Evolutionary conservation across 2,113 vertebrate genomes (phyloP).

Genomic region (Leptobrachium ailaonicum): DNA sequence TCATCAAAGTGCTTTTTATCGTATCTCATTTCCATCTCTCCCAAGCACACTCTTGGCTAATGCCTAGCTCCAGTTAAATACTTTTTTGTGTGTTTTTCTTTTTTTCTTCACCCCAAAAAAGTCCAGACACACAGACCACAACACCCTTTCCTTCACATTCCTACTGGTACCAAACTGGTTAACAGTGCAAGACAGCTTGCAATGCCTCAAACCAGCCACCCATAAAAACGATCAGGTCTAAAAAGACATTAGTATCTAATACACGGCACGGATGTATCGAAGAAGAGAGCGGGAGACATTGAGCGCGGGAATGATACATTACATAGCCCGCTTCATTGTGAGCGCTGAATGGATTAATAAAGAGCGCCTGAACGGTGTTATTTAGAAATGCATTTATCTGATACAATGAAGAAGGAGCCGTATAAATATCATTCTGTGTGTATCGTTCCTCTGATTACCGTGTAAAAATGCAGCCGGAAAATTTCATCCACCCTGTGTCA

Average conservation of each 20-base stretch:
- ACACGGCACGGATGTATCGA: not conserved
- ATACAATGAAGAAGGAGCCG: conserved; percentile 6
- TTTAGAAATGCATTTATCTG: conserved; percentile 24
- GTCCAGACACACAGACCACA: not conserved
- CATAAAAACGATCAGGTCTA: not conserved
- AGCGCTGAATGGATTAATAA: conserved; percentile 26
- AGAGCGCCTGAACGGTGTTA: conserved; percentile 16
- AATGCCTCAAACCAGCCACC: not conserved
- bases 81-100: too few species aligned
- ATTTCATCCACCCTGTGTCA: conserved; percentile 22
- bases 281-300: not conserved
- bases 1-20: too few species aligned
- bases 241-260: not conserved
- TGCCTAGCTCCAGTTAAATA: too few species aligned
- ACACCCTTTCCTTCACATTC: not conserved
- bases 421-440: conserved; percentile 14
- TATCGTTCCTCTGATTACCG: not conserved
- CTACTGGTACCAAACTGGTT: not conserved
- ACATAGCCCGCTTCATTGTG: conserved; percentile 15
- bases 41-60: too few species aligned
- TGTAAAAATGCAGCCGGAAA: conserved; percentile 6
- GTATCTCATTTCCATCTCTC: too few species aligned
- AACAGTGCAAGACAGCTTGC: not conserved
- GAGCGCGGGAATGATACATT: conserved; percentile 3
- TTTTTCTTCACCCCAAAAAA: too few species aligned